Evolutionary conservation across 2,113 vertebrate genomes (phyloP), one percentile per base, ranked within the genome.

Genomic region (Petaurus breviceps): DNA sequence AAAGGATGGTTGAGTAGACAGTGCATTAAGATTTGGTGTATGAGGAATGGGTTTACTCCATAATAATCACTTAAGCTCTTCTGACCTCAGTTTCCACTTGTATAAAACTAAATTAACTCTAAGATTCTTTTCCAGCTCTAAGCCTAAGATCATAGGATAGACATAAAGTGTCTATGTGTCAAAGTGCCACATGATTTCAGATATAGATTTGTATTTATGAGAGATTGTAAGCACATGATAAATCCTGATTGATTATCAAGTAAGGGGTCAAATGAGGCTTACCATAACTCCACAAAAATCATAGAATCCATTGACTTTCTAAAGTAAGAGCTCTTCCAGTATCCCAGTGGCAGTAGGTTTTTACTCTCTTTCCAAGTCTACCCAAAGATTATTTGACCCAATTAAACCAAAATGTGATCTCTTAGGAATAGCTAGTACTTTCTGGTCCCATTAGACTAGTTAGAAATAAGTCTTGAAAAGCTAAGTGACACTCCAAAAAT

Each of bases 181-280:
- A 25, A 53, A 90, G 93, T 77, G 19, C 94, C 77, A 22, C 19
- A 53, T 92, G 68, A 89, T 68, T 90, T 90, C 43, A 0, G 0
- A 92, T 89, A 89, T 68, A 49, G 95, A 93, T 57, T 92, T 95
- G 8, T 49, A 68, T 92, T 92, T 57, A n/a, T 93, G 53, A 91
- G 89, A 89, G 0, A n/a, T 51, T 57, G 57, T 51, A 68, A 50
- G 0, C 43, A 84, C 51, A 92, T 11, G 90, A 3, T 28, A 92
- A 93, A 14, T 92, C 43, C 19, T 54, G 61, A 92, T 77, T 51
- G 61, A 28, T 77, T 92, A 8, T 25, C 77, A 61, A 90, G 43
- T 37, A n/a, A 3, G 0, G 84, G 1, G n/a, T 92, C 9, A 54
- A 95, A 89, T 89, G 22, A 84, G 61, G 12, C 93, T 92, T 91